Evolutionary conservation across 30 jellyfish, hydroid and myxozoan species (phyloP).

Genomic region (Rhopilema esculentum): DNA sequence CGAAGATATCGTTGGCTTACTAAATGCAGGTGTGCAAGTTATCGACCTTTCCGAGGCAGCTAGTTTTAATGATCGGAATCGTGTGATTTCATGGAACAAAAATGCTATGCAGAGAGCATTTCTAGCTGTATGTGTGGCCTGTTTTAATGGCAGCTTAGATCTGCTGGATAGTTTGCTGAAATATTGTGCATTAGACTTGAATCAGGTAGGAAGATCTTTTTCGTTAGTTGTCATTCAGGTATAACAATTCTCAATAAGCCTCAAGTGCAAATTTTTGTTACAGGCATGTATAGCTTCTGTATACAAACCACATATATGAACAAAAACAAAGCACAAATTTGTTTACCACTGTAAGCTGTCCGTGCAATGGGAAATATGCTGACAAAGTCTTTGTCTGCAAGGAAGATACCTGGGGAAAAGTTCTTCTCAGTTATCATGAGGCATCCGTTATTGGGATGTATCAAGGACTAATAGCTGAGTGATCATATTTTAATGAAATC

Average conservation of each 20-base stretch:
- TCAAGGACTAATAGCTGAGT: no score
- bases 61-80: constrained; percentile 19
- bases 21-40: constrained; percentile 43
- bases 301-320: neutral
- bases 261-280: neutral
- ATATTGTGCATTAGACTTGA: constrained; percentile 24
- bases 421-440: no score
- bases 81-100: constrained; percentile 39
- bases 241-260: no score
- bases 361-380: no score
- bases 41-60: constrained; percentile 36
- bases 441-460: no score
- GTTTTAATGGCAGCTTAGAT: constrained; percentile 42
- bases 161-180: constrained; percentile 36
- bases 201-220: constrained; percentile 13
- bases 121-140: constrained; percentile 58
- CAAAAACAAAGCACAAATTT: no score
- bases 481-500: no score
- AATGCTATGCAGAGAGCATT: constrained; percentile 52
- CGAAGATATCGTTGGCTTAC: constrained; percentile 42
- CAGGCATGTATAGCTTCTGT: neutral
- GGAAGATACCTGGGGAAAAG: no score
- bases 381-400: no score
- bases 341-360: no score
- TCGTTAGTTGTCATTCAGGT: neutral